A percentile compares a stretch with the other conserved stretches of the same genome.
Evolutionary conservation across 2,797 vertebrate genomes (phyloP).

Genomic region (Tympanoctomys barrerae): DNA sequence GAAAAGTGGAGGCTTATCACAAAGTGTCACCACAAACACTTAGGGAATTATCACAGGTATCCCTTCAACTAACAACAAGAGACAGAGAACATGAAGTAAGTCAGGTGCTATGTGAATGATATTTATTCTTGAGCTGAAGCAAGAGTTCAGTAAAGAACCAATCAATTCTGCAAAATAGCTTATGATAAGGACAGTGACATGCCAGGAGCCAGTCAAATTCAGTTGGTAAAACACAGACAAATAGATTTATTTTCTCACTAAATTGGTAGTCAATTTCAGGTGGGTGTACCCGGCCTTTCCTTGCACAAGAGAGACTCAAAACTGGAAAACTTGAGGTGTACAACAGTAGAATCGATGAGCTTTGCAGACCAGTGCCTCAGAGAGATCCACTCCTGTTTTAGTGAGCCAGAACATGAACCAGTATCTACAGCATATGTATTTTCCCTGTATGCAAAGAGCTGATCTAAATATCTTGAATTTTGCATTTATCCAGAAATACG

Average conservation of each 20-base stretch:
- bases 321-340: neutral
- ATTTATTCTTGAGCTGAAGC: neutral
- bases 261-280: neutral
- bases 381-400: neutral
- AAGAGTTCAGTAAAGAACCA: neutral
- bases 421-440: neutral
- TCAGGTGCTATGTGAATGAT: neutral
- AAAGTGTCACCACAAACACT: slow-evolving; percentile 43
- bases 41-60: neutral
- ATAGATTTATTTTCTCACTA: neutral
- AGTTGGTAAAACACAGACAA: neutral
- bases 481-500: slow-evolving; percentile 51
- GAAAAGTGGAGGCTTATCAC: neutral
- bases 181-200: neutral
- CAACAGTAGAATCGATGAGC: neutral
- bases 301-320: neutral
- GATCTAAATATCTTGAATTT: neutral
- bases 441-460: neutral
- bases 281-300: neutral
- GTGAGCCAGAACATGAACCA: neutral
- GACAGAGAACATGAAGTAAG: neutral
- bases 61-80: neutral
- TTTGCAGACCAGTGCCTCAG: neutral
- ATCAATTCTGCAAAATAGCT: neutral
- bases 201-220: neutral